Evolutionary conservation across 2,797 vertebrate species (phyloP).

Genomic region (Melanotaenia maccullochi): DNA sequence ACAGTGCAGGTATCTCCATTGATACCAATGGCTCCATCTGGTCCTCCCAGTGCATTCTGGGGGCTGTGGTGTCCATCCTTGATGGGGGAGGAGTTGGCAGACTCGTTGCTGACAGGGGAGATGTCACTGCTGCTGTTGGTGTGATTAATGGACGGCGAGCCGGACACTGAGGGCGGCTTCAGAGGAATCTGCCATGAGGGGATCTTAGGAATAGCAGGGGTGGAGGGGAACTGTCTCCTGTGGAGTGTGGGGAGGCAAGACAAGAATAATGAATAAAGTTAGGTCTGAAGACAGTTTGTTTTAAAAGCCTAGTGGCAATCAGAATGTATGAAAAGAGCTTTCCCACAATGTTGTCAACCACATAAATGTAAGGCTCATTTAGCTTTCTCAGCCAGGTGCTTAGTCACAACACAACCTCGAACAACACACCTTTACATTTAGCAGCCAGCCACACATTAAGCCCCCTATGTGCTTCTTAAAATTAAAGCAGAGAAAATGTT

Average conservation of each 20-base stretch:
- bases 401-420: conserved; percentile 22
- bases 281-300: conserved; percentile 30
- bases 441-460: conserved; percentile 43
- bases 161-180: conserved; percentile 86
- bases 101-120: conserved; percentile 95
- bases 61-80: conserved; percentile 90
- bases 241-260: conserved; percentile 13
- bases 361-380: conserved; percentile 10
- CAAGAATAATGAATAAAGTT: conserved; percentile 20
- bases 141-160: conserved; percentile 84
- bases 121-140: conserved; percentile 98
- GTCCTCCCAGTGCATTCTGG: conserved; percentile 79
- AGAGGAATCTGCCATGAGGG: conserved; percentile 97
- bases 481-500: conserved; percentile 60
- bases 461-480: conserved; percentile 47
- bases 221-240: conserved; percentile 96
- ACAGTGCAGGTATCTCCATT: conserved; percentile 61
- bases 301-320: conserved; percentile 21
- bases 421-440: conserved; percentile 25
- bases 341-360: conserved; percentile 8
- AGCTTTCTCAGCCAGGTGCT: conserved; percentile 9
- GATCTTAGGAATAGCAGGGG: conserved; percentile 93
- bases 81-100: conserved; percentile 86
- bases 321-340: conserved; percentile 30
- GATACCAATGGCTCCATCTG: conserved; percentile 81